Evolutionary conservation across 2,113 vertebrate species (phyloP), one percentile per base, ranked within the genome.

Genomic region (Meles meles): DNA sequence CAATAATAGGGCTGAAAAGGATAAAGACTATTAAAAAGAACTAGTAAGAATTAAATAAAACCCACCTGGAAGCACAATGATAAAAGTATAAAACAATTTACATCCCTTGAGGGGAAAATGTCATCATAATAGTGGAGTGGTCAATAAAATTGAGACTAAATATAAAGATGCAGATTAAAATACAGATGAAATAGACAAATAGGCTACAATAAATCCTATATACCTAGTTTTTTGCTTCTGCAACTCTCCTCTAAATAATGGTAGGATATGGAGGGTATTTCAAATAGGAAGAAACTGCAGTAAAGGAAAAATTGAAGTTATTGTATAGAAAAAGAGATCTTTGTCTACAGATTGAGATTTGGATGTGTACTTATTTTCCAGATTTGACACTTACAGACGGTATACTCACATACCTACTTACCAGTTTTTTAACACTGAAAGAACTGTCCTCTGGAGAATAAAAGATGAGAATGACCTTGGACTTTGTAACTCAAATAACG

Each of bases 111-210:
- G 65, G 37, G 37, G 65, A 39, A 74, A 93, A 83, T 23, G 11
- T 42, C 52, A 82, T 77, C 37, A 82, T 80, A 83, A 80, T 74
- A 86, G 69, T 83, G 52, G 23, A 2, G 10, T 57, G 5, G 17
- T 94, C 39, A 81, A 80, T 94, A 94, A 89, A 92, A 92, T 69
- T 84, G 39, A 94, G 44, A 29, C 31, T 85, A 31, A 72, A 44
- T 86, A 52, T 37, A 88, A 77, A 92, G 17, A 71, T 96, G 29
- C 25, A 71, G 31, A 89, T 89, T 88, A 92, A 91, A 91, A 52
- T 91, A 42, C 20, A 88, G 42, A 21, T 91, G 44, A 7, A 71
- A 72, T 55, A 88, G 49, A 77, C 14, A 65, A 49, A 63, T n/a
- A 37, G 20, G 4, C 72, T 90, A 44, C 57, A 77, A 74, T 15